Conservation (phyloP, 1,140 invertebrate species). For the Euwallacea similis region DNA sequence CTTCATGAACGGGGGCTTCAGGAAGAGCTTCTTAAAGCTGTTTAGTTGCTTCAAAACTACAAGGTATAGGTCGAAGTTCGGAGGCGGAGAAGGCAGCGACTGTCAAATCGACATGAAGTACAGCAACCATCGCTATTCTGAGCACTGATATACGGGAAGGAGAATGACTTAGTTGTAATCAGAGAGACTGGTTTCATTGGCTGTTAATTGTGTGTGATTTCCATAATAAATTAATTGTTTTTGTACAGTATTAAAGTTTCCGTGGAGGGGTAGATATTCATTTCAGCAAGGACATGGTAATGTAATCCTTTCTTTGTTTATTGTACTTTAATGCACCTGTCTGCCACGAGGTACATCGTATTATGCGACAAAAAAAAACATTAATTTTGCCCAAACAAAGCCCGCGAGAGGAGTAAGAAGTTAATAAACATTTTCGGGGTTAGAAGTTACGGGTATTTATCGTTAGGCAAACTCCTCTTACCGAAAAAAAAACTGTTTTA, state of each 20-base stretch:
- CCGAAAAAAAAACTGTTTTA: no score
- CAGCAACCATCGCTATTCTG: slow-evolving; percentile 37
- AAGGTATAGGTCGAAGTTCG: slow-evolving; percentile 23
- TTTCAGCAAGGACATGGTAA: no score
- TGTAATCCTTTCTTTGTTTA: no score
- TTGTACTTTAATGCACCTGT: no score
- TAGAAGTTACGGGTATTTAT: no score
- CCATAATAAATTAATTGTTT: slow-evolving; percentile 8
- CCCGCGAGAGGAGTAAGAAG: no score
- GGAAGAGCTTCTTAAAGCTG: slow-evolving; percentile 63
- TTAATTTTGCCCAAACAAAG: no score
- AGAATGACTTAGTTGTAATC: neutral
- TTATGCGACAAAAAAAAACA: no score
- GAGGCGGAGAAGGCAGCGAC: slow-evolving; percentile 42
- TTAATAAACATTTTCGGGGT: no score
- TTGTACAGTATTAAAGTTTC: neutral
- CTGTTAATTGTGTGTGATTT: slow-evolving; percentile 25
- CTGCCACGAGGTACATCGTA: no score
- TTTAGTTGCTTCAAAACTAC: slow-evolving; percentile 57
- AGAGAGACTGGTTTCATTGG: slow-evolving; percentile 12
- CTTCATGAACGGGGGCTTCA: slow-evolving; percentile 74
- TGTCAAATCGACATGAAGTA: slow-evolving; percentile 50
- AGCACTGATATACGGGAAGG: slow-evolving; percentile 11
- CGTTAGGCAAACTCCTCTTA: no score
- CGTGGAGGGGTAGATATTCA: no score